Evolutionary conservation across 2,888 invertebrate genomes (phyloP).

Genomic region (Meghimatium bilineatum): DNA sequence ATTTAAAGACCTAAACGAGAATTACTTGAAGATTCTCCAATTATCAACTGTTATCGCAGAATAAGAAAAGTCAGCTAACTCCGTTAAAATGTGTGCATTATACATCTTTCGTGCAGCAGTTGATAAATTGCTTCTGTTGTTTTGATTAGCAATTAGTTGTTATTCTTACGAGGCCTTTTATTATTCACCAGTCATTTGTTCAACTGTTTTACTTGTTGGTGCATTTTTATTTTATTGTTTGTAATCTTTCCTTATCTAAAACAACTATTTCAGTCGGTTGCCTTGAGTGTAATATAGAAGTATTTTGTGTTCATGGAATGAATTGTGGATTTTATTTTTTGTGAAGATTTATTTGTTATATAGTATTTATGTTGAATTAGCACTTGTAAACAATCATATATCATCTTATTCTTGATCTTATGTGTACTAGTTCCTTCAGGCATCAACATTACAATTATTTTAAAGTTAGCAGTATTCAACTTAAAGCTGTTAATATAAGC

Average conservation of each 20-base stretch:
- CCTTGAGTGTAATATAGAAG: background rate
- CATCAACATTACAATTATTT: no score
- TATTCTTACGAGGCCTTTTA: conserved; percentile 13
- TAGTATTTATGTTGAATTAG: no score
- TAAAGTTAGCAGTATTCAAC: no score
- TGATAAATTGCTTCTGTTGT: conserved; percentile 24
- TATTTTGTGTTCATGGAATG: background rate
- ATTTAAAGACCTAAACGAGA: background rate
- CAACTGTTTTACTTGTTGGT: background rate
- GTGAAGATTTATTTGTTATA: background rate
- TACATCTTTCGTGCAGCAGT: background rate
- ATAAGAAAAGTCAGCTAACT: background rate
- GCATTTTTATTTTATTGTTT: background rate
- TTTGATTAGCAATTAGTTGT: conserved; percentile 21
- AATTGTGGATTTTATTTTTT: background rate
- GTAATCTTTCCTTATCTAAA: background rate
- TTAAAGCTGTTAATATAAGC: no score
- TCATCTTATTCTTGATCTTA: no score
- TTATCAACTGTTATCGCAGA: background rate
- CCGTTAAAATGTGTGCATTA: background rate
- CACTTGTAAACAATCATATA: no score
- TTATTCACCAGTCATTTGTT: conserved; percentile 20
- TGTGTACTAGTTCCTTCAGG: no score
- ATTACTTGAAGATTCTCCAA: background rate
- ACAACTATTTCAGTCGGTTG: background rate